Percentiles rank a stretch among this genome's conserved stretches.
Evolutionary conservation across 2,113 vertebrate species (phyloP).

Genomic region (Xiphophorus couchianus): DNA sequence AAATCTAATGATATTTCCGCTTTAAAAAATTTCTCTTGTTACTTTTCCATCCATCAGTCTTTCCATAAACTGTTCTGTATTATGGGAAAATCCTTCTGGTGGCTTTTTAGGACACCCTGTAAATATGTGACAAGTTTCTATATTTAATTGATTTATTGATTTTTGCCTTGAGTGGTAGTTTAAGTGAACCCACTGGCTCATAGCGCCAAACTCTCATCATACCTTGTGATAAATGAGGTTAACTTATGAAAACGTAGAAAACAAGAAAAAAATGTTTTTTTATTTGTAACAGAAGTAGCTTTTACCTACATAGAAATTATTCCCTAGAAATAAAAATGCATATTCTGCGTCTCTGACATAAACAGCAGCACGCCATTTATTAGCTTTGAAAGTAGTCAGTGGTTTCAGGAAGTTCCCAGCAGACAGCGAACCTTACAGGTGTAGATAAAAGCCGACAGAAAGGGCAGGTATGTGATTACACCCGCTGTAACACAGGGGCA

Average conservation of each 20-base stretch:
- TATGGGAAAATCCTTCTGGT: neutral
- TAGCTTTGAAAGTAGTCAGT: slow-evolving; percentile 19
- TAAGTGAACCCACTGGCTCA: no score
- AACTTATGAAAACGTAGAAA: no score
- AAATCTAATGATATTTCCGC: no score
- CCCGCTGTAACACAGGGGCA: slow-evolving; percentile 8
- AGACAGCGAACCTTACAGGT: slow-evolving; percentile 4
- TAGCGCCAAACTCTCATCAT: no score
- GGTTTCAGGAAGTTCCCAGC: slow-evolving; percentile 3
- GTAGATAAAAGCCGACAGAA: slow-evolving; percentile 6
- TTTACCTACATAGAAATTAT: neutral
- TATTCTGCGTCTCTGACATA: neutral
- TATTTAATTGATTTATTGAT: no score
- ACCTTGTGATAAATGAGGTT: no score
- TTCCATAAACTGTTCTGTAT: neutral
- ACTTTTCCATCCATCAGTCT: neutral
- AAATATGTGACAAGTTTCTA: neutral
- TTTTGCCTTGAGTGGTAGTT: no score
- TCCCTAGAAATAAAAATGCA: no score
- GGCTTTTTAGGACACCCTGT: neutral
- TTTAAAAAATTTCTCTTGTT: neutral
- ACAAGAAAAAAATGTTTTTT: no score
- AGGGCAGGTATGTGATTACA: slow-evolving; percentile 16
- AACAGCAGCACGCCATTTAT: slow-evolving; percentile 15
- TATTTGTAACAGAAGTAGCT: neutral